Evolutionary conservation across 2,113 vertebrate species (phyloP).

Genomic region (Erythrocebus patas): DNA sequence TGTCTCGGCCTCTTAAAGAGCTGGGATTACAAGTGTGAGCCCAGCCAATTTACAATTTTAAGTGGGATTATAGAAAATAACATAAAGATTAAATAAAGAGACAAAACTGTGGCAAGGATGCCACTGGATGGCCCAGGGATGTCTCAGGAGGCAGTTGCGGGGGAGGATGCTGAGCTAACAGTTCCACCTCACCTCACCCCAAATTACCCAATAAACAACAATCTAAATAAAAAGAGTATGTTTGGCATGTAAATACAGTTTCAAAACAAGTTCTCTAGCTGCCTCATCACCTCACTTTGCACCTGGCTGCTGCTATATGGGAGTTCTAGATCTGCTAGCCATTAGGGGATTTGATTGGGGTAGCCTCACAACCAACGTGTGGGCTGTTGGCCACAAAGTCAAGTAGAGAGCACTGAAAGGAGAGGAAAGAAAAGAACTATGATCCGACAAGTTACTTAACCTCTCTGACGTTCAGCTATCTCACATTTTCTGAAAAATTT

Average conservation of each 20-base stretch:
- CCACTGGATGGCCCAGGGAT: neutral
- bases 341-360: neutral
- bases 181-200: neutral
- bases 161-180: neutral
- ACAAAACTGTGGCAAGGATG: neutral
- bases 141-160: neutral
- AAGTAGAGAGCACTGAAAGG: neutral
- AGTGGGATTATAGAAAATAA: neutral
- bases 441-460: neutral
- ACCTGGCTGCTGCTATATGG: neutral
- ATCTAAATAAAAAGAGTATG: neutral
- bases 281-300: neutral
- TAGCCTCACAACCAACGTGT: neutral
- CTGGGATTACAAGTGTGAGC: too few species aligned
- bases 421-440: neutral
- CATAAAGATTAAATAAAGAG: constrained; percentile 4
- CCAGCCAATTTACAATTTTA: neutral
- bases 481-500: neutral
- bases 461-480: neutral
- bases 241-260: neutral
- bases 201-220: neutral
- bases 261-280: neutral
- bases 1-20: too few species aligned
- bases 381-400: neutral
- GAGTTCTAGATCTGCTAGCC: neutral